Base-by-base conservation (phyloP, 2,797 vertebrate species). In the Sebastes alutus region DNA sequence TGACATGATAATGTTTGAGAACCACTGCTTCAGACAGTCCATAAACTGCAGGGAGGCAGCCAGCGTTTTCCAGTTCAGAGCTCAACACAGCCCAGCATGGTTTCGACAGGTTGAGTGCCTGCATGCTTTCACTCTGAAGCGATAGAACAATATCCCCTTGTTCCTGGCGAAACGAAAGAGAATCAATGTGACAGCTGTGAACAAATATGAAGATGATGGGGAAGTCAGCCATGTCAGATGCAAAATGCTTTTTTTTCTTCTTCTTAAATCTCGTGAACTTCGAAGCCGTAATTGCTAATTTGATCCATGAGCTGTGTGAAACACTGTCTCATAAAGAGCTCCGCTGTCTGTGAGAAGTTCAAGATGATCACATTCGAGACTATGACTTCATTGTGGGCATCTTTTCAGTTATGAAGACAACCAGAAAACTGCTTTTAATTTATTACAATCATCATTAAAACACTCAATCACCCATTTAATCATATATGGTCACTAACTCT, bases 61-160 rank as follows among this genome's bases (percentile, higher is more conserved):
- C 85, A 83, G 88, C 84, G 86, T 91, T 92, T 92, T 92, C 89
- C 86, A 91, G 89, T 90, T 93, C 90, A 90, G 86, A 90, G 88
- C 89, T 88, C 89, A 81, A 88, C 82, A 73, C 87, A 82, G 79
- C 87, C 86, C 89, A 92, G 90, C 91, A 8, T 89, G 89, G 75
- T 85, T 91, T 92, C 88, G 91, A 93, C 93, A 94, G 91, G 92
- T 94, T 93, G 94, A 94, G 90, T 93, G 92, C 90, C 86, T 89
- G 92, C 87, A 88, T 88, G 90, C 90, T 94, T 93, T 94, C 88
- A 91, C 91, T 90, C 90, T 56, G 87, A 88, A 88, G 78, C 82
- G 77, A 87, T 86, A 71, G 89, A 93, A 94, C 91, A 94, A 93
- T 93, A 87, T 90, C 80, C 85, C 82, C 90, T 88, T 94, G 91